Base-by-base conservation (phyloP, 1,140 invertebrate genomes). In the Tetraneura akinire region DNA sequence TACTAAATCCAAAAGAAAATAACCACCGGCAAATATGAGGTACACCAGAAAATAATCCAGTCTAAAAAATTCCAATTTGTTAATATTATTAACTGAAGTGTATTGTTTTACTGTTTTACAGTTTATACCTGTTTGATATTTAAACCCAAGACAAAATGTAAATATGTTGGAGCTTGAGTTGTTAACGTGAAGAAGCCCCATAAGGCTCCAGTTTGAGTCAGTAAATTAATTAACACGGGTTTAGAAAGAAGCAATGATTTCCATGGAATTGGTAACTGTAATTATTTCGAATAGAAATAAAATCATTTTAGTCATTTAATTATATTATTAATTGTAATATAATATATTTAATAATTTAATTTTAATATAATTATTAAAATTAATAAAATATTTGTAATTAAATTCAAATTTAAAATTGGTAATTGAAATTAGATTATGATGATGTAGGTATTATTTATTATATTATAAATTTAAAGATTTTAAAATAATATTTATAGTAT, bases 181-280 rank as follows among this genome's bases (percentile, higher is more conserved):
- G 96, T 89, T 64, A 96, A 86, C 0, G 93, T 96, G 80, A 95
- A 93, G 45, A 95, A 90, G 1, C 93, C 93, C 94, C 94, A 97
- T 82, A 93, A 90, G 55, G 90, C 90, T 13, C 93, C 92, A 87
- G 92, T 91, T 84, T 97, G 92, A 1, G 91, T 89, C 0, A 92
- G 83, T 66, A 92, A 88, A 76, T 92, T 90, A 42, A 94, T 89
- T 92, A 92, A 95, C 1, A 96, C 88, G 0, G 93, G 90, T 3
- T 86, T 81, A 0, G 93, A 94, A 1, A 87, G 90, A 1, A 94
- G 82, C 70, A 97, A 93, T 1, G 86, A 82, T 51, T 84, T 86
- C 94, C 94, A 96, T 1, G 94, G 94, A 23, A 90, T 88, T 1
- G 87, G 85, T 1, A 86, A 84, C 85, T 88, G 82, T 71, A 83